A percentile compares a stretch with the other conserved stretches of the same genome.
These are phyloP conservation scores for Amblyopsis rosae DNA, from an alignment of 2,113 vertebrate genomes.

Conservation along the genomic window DNA sequence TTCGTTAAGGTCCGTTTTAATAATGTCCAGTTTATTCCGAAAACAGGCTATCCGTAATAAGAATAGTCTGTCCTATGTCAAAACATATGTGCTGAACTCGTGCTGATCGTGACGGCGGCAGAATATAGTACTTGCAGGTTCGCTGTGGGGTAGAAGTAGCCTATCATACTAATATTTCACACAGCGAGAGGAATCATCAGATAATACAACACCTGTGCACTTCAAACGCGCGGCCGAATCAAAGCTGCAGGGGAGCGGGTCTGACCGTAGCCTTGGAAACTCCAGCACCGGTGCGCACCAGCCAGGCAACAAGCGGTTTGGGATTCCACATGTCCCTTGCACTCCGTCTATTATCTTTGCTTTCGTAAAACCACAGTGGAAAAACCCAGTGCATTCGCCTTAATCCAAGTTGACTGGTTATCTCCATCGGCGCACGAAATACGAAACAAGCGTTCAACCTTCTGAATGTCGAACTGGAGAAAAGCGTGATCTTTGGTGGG, in stretches of 20 bases:
- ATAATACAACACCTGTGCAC: constrained; percentile 5
- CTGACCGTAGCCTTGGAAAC: constrained; percentile 4
- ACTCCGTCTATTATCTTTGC: background rate
- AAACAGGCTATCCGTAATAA: too few relatives aligned
- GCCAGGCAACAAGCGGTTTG: background rate
- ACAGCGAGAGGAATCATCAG: background rate
- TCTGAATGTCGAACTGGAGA: background rate
- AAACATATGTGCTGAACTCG: too few relatives aligned
- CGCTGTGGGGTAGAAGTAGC: too few relatives aligned
- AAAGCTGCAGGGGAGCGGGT: background rate
- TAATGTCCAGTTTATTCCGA: too few relatives aligned
- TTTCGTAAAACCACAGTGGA: background rate
- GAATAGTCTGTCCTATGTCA: too few relatives aligned
- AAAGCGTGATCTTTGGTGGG: background rate
- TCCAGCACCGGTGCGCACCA: background rate
- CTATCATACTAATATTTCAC: too few relatives aligned
- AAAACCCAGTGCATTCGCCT: background rate
- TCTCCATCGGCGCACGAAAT: too few relatives aligned
- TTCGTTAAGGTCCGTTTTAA: too few relatives aligned
- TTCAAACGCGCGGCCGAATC: constrained; percentile 7
- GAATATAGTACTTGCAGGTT: too few relatives aligned
- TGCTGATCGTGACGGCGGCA: too few relatives aligned
- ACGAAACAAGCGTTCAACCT: too few relatives aligned
- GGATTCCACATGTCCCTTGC: background rate
- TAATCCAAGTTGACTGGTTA: background rate